Conservation (phyloP, 2,113 vertebrate species). For the Asarcornis scutulata region DNA sequence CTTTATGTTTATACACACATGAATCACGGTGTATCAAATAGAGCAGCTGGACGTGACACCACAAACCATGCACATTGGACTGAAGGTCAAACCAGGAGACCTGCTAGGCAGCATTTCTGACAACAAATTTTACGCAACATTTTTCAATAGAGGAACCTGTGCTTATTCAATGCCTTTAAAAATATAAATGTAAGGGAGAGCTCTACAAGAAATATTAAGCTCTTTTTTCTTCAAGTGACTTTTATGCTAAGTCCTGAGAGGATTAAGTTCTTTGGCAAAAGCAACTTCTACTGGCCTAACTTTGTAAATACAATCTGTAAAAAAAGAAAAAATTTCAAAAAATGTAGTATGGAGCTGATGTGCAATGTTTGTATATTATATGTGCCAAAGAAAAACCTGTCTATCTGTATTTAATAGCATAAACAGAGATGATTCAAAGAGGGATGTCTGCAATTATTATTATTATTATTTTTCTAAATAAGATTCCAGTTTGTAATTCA, state of each 20-base stretch:
- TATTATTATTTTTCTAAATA: background rate
- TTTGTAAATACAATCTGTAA: background rate
- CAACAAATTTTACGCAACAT: background rate
- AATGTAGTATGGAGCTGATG: accelerated
- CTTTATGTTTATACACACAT: background rate
- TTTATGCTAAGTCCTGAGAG: background rate
- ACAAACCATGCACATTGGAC: background rate
- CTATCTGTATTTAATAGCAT: background rate
- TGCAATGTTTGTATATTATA: background rate
- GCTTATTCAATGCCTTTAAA: background rate
- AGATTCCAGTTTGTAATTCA: background rate
- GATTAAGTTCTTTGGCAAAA: background rate
- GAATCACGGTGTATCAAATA: background rate
- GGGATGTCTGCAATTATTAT: background rate
- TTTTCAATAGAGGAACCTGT: background rate
- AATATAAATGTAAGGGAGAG: background rate
- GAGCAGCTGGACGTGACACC: background rate
- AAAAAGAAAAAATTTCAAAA: background rate
- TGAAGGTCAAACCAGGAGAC: background rate
- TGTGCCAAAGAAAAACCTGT: background rate
- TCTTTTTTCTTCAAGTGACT: background rate
- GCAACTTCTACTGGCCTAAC: background rate
- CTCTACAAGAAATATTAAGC: background rate
- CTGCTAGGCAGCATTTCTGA: background rate
- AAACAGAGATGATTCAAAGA: background rate